Evolutionary conservation across 53 echinoderm and acorn worm genomes (phyloP).

Genomic region (Holothuria leucospilota): DNA sequence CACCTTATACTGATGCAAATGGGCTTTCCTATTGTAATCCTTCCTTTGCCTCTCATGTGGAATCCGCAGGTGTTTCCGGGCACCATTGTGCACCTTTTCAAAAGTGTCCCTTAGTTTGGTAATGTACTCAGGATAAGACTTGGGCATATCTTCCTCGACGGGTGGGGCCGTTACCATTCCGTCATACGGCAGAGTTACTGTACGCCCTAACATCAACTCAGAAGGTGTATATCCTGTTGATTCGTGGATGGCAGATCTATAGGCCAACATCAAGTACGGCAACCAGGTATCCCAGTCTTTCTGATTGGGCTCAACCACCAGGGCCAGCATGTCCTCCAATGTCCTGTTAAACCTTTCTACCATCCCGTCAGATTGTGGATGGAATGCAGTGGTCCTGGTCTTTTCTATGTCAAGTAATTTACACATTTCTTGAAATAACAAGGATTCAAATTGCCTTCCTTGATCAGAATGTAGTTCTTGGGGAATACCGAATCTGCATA

Average conservation of each 20-base stretch:
- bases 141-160: neutral
- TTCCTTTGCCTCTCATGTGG: too few species aligned
- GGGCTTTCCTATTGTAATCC: too few species aligned
- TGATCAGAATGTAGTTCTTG: conserved; percentile 33
- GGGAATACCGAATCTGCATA: neutral
- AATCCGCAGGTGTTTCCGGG: neutral
- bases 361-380: too few species aligned
- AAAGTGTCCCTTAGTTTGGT: neutral
- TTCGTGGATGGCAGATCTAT: conserved; percentile 42
- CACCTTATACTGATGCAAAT: too few species aligned
- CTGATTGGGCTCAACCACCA: neutral
- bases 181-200: conserved; percentile 46
- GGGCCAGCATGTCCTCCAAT: conserved; percentile 44
- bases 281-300: neutral
- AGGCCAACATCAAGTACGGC: conserved; percentile 55
- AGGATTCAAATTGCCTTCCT: conserved; percentile 38
- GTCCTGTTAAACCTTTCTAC: too few species aligned
- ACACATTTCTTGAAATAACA: conserved; percentile 31
- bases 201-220: conserved; percentile 50
- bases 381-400: too few species aligned
- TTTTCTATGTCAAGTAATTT: conserved; percentile 20
- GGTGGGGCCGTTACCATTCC: neutral
- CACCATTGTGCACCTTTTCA: neutral
- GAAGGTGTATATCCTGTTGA: conserved; percentile 50
- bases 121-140: neutral